Evolutionary conservation across 2,888 invertebrate species (phyloP).

Genomic region (Caenorhabditis imperialis): DNA sequence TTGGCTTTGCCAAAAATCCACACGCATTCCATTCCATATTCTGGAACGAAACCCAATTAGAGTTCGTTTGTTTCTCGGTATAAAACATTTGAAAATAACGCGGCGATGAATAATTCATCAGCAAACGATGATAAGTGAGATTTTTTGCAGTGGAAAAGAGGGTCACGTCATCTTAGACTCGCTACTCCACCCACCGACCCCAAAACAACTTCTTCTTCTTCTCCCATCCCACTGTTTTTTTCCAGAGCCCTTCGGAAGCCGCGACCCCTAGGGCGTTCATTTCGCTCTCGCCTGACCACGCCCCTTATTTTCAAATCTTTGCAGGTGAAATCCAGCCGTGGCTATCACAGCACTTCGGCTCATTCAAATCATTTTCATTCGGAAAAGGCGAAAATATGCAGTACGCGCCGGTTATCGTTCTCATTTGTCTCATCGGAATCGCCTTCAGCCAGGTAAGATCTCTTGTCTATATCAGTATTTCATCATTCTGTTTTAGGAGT

Average conservation of each 20-base stretch:
- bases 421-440: constrained; percentile 26
- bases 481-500: constrained; percentile 8
- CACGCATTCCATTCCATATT: no score
- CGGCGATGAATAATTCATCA: constrained; percentile 32
- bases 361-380: constrained; percentile 1
- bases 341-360: constrained; percentile 11
- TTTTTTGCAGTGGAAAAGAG: constrained; percentile 12
- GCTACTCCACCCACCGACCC: constrained; percentile 1
- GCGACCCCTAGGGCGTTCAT: not conserved
- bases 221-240: not conserved
- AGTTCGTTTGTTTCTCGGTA: no score
- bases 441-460: constrained; percentile 22
- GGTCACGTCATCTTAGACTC: constrained; percentile 15
- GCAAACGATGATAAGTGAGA: constrained; percentile 21
- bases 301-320: not conserved
- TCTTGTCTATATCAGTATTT: not conserved
- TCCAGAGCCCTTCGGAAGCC: not conserved
- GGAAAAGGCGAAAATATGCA: constrained; percentile 25
- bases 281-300: not conserved
- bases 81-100: not conserved
- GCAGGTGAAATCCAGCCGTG: constrained; percentile 33
- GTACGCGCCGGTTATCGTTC: constrained; percentile 16
- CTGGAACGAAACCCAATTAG: no score
- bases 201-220: not conserved
- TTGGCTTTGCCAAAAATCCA: no score